phyloP scores from a whole-genome alignment of 2,113 vertebrate species.

The Mus pahari region DNA sequence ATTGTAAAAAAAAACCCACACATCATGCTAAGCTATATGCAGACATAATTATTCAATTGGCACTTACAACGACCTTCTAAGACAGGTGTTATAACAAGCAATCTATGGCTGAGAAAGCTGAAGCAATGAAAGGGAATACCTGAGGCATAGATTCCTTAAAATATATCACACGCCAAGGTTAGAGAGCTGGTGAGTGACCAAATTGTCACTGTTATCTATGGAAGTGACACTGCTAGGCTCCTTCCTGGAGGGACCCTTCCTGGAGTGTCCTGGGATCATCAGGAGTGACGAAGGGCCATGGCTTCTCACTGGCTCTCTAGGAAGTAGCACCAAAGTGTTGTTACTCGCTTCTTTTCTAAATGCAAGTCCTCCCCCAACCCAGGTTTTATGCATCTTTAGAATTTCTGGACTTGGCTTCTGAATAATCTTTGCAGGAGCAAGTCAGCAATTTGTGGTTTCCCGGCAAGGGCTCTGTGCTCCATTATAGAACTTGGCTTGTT shows the following conservation, averaged over 20 bases:
- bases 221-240: not conserved
- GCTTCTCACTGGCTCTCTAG: constrained; percentile 11
- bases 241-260: not conserved
- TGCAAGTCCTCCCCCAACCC: not conserved
- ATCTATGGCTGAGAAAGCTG: not conserved
- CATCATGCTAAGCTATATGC: not conserved
- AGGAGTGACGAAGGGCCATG: not conserved
- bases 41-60: constrained; percentile 13
- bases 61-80: constrained; percentile 22
- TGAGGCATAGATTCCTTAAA: not conserved
- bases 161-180: not conserved
- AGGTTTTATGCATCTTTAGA: constrained; percentile 65
- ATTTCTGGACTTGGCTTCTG: constrained; percentile 70
- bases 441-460: constrained; percentile 79
- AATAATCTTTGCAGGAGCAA: constrained; percentile 67
- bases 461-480: constrained; percentile 71
- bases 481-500: constrained; percentile 63
- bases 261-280: not conserved
- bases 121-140: not conserved
- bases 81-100: not conserved
- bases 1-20: constrained; percentile 43
- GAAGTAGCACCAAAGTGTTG: not conserved
- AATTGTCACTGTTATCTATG: not conserved
- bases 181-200: constrained; percentile 1
- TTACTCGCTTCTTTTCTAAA: constrained; percentile 37